These are phyloP conservation scores for Cyprinella venusta DNA, from an alignment of 2,797 vertebrate species.

Conservation along the genomic window DNA sequence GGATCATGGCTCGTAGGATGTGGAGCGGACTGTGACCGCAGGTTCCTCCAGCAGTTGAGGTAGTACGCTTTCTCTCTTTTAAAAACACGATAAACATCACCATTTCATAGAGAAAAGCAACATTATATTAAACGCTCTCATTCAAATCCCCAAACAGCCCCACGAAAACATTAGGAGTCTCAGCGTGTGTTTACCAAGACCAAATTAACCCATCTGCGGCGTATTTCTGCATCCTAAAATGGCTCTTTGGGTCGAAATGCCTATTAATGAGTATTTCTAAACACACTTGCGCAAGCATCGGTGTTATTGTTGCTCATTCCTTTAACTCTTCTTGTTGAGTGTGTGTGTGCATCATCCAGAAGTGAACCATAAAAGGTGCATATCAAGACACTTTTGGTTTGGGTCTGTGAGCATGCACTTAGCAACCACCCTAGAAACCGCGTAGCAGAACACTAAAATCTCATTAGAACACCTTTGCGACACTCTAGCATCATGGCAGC, in stretches of 20 bases:
- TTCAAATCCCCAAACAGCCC: conserved; percentile 1
- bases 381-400: not conserved
- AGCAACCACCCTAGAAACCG: conserved; percentile 2
- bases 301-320: not conserved
- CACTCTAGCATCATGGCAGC: not conserved
- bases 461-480: conserved; percentile 15
- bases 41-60: conserved; percentile 18
- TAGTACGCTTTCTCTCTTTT: not conserved
- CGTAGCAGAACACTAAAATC: conserved; percentile 9
- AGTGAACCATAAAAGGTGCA: not conserved
- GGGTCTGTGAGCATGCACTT: conserved; percentile 7
- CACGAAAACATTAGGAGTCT: conserved; percentile 26
- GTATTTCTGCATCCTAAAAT: conserved; percentile 31
- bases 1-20: conserved; percentile 35
- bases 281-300: not conserved
- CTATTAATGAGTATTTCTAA: not conserved
- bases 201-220: conserved; percentile 28
- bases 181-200: conserved; percentile 37
- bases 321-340: not conserved
- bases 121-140: not conserved
- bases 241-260: conserved; percentile 15
- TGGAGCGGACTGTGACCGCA: conserved; percentile 25
- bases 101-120: not conserved
- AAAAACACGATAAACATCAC: not conserved
- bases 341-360: not conserved